phyloP scores from a whole-genome alignment of 2,888 invertebrate genomes.

The Drosophila glabriapex region DNA sequence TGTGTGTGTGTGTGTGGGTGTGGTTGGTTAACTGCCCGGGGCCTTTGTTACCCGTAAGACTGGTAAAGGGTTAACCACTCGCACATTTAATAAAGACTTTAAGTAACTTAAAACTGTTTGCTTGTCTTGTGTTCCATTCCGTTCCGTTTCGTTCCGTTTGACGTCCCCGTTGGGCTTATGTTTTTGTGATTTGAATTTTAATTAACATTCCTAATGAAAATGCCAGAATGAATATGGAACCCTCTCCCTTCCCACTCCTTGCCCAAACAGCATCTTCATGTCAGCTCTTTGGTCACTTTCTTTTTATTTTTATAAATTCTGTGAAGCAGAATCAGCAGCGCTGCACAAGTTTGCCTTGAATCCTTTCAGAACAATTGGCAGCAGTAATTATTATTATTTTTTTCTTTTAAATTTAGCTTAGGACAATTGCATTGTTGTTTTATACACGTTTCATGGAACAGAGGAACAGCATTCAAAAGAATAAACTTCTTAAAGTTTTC shows the following conservation, averaged over 20 bases:
- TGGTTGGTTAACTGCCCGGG: constrained; percentile 25
- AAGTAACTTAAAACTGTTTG: constrained; percentile 81
- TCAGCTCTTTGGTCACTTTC: constrained; percentile 12
- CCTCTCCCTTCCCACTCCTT: not conserved
- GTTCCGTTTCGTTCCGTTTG: constrained; percentile 19
- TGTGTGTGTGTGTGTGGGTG: not conserved
- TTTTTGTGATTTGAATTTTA: constrained; percentile 74
- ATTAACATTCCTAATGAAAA: constrained; percentile 74
- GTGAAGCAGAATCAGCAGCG: constrained; percentile 25
- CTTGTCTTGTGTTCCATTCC: constrained; percentile 49
- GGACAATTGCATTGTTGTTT: not conserved
- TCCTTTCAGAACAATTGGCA: constrained; percentile 20
- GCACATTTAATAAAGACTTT: constrained; percentile 77
- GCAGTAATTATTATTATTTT: constrained; percentile 5
- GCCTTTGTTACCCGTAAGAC: constrained; percentile 20
- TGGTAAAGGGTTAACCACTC: constrained; percentile 72
- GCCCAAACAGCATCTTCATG: not conserved
- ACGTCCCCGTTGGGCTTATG: constrained; percentile 28
- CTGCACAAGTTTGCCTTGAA: constrained; percentile 29
- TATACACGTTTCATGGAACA: not conserved
- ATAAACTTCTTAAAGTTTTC: not conserved
- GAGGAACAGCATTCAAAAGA: not conserved
- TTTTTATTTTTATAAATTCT: constrained; percentile 12
- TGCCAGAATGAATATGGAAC: constrained; percentile 43
- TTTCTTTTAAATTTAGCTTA: not conserved